Evolutionary conservation across 2,888 invertebrate species (phyloP).

Genomic region (Coenonympha glycerion): DNA sequence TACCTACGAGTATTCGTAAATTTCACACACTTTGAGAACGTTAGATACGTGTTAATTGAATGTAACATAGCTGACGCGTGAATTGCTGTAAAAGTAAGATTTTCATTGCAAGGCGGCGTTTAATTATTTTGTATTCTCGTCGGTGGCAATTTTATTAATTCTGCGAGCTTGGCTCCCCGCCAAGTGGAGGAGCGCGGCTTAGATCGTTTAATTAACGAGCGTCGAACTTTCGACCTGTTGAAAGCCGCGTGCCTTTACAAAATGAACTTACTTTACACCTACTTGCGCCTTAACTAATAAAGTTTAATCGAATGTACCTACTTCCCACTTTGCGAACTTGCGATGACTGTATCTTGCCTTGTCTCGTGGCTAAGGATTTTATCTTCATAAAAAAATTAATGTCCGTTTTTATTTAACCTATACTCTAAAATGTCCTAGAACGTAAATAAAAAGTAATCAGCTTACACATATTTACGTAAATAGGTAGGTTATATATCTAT

Average conservation of each 20-base stretch:
- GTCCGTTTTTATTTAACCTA: neutral
- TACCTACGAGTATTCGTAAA: neutral
- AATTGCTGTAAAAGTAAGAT: constrained; percentile 28
- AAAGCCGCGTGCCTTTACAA: constrained; percentile 60
- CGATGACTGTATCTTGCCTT: constrained; percentile 9
- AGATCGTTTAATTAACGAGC: constrained; percentile 74
- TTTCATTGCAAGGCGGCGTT: constrained; percentile 27
- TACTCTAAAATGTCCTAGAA: neutral
- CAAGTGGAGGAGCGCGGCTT: constrained; percentile 61
- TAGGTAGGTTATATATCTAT: too few relatives aligned
- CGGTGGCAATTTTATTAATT: constrained; percentile 68
- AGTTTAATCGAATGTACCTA: constrained; percentile 33
- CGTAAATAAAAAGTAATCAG: too few relatives aligned
- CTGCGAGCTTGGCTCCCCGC: constrained; percentile 54
- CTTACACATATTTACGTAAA: too few relatives aligned
- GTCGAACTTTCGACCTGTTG: constrained; percentile 74
- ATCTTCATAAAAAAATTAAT: neutral
- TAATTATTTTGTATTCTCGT: constrained; percentile 41
- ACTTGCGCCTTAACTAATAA: constrained; percentile 44
- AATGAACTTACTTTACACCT: constrained; percentile 58
- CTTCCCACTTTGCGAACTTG: constrained; percentile 15
- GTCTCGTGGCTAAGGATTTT: constrained; percentile 1
- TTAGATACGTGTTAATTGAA: neutral
- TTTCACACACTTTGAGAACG: neutral
- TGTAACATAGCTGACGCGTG: constrained; percentile 29